Evolutionary conservation across 2,797 vertebrate species (phyloP).

Genomic region (Gambusia yucatana): DNA sequence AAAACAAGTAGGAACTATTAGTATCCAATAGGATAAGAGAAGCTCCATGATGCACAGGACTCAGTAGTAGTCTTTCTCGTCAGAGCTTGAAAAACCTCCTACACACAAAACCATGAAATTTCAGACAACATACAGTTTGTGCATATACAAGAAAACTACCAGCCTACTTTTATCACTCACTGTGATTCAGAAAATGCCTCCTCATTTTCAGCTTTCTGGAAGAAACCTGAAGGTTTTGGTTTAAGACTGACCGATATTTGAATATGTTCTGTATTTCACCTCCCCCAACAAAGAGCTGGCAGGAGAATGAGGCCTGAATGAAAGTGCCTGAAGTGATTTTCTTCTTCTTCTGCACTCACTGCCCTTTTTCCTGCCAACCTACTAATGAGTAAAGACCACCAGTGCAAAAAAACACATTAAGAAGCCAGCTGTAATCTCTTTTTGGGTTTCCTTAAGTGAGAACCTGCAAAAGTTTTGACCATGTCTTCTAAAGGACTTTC

Average conservation of each 20-base stretch:
- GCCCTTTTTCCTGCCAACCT: too few relatives aligned
- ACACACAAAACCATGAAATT: not conserved
- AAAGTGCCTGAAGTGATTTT: not conserved
- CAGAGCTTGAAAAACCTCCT: not conserved
- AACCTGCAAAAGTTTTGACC: not conserved
- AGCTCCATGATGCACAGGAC: not conserved
- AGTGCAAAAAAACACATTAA: too few relatives aligned
- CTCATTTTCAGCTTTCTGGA: not conserved
- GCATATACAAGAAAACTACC: not conserved
- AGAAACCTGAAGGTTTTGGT: not conserved
- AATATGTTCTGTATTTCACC: not conserved
- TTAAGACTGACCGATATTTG: not conserved
- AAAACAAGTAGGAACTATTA: not conserved
- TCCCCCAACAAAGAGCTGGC: not conserved
- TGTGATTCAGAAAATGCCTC: not conserved
- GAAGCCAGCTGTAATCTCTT: too few relatives aligned
- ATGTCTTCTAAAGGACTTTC: not conserved
- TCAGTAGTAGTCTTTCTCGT: not conserved
- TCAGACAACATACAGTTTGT: not conserved
- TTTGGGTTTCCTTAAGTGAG: not conserved
- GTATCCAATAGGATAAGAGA: not conserved
- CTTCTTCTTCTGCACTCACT: not conserved
- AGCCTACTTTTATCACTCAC: not conserved
- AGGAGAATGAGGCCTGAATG: not conserved
- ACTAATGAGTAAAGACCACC: too few relatives aligned